Evolutionary conservation across 2,888 invertebrate species (phyloP), one percentile per base, ranked within the genome.

Genomic region (Craniophora ligustri): DNA sequence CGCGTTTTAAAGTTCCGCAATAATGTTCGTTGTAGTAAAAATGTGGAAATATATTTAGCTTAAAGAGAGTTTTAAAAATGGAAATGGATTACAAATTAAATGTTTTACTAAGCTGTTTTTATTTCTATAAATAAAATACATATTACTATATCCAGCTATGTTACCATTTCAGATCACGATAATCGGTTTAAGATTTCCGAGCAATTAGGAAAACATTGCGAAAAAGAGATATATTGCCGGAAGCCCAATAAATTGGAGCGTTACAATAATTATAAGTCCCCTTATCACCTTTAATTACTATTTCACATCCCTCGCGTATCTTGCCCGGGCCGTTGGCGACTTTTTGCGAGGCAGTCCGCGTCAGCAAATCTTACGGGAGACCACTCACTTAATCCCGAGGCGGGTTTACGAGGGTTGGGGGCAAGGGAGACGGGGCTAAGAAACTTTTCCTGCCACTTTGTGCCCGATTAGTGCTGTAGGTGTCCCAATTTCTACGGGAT

Each of bases 361-460:
- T 74, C 74, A 75, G 72, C 76, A 59, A 72, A 75, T 78, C 74
- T 71, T 71, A 56, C 55, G 66, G 68, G 68, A 72, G 57, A 68
- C 68, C 61, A 60, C 73, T 73, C 75, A 72, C 74, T 73, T 80
- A 80, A 80, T 80, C 78, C 69, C 60, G 39, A 57, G 57, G 57
- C 47, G 61, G 56, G 53, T 41, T 53, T 39, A 23, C 42, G 61
- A 67, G 55, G 73, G 72, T 70, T 47, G 69, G 72, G 66, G 68
- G 75, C 58, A 14, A 48, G 58, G 61, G 73, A 40, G 60, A 47
- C 40, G 21, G 54, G 53, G 63, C 65, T 62, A 60, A 75, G 58
- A 76, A 76, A 74, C 71, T 75, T 78, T 73, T 70, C 67, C 70
- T 67, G 69, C 73, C 77, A 85, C 65, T 78, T 78, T 77, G 72